Base-by-base conservation (phyloP, 1,140 invertebrate species). In the Drosophila sucinea region DNA sequence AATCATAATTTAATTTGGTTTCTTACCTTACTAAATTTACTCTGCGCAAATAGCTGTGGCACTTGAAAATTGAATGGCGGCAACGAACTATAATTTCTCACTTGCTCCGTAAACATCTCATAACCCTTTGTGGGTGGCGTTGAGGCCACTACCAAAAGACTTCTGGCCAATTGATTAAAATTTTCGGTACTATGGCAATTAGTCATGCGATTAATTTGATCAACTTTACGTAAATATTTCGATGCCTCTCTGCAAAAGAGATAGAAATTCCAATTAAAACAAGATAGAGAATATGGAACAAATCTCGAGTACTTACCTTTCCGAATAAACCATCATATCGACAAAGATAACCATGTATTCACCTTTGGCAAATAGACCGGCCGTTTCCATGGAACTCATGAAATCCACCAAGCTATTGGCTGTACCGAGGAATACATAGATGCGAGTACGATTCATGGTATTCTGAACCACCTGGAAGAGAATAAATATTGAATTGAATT, bases 341-440 rank as follows among this genome's bases (percentile, higher is more conserved):
- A 98, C 96, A 91, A 97, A 97, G 86, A 99, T 98, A 47, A 99
- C 96, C 93, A 98, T 96, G 91, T 99, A 99, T 91, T 99, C 96
- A 8, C 98, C 97, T 65, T 97, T 96, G 23, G 96, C 95, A 85
- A 99, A 96, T 57, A 99, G 89, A 63, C 97, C 95, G 60, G 96
- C 94, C 61, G 95, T 95, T 90, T 98, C 96, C 96, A 99, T 97
- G 6, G 96, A 95, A 41, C 94, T 95, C 96, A 99, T 97, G 93
- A 99, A 95, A 70, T 98, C 96, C 55, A 97, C 95, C 25, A 99
- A 93, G 11, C 96, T 95, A 38, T 95, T 95, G 1, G 95, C 92
- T 8, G 95, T 95, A 1, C 98, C 98, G 70, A 99, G 93, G 86
- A 98, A 98, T 25, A 99, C 96, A 91, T 99, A 99, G 90, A 99